A percentile compares a stretch with the other conserved stretches of the same genome.
Conservation (phyloP, 1,140 invertebrate species). For the Doryteuthis pealeii region DNA sequence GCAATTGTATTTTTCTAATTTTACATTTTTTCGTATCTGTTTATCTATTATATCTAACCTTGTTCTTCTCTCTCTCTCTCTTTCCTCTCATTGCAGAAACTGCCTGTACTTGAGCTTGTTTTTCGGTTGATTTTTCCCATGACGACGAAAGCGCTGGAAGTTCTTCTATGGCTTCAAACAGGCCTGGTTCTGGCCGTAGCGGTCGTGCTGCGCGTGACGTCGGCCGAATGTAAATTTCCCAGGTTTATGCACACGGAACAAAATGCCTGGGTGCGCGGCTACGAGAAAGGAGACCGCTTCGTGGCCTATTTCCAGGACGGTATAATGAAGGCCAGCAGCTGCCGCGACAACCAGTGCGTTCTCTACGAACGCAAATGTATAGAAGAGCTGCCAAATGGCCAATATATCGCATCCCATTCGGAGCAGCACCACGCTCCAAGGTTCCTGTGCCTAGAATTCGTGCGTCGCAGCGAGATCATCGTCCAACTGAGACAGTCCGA, state of each 20-base stretch:
- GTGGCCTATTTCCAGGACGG: slow-evolving; percentile 7
- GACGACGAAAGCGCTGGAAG: slow-evolving; percentile 3
- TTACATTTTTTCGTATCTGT: not conserved
- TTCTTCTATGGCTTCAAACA: not conserved
- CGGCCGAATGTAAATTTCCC: slow-evolving; percentile 11
- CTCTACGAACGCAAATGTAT: slow-evolving; percentile 1
- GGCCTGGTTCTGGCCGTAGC: slow-evolving; percentile 4
- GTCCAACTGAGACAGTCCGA: slow-evolving; percentile 5
- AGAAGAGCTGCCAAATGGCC: not conserved
- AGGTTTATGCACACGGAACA: slow-evolving; percentile 11
- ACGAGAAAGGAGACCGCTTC: slow-evolving; percentile 8
- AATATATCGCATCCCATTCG: not conserved
- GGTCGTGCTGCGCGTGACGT: slow-evolving; percentile 1
- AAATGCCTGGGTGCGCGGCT: slow-evolving; percentile 1
- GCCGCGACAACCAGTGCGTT: not conserved
- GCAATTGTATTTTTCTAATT: not conserved
- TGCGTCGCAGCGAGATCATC: slow-evolving; percentile 7
- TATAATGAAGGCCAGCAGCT: slow-evolving; percentile 11
- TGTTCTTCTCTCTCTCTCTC: not conserved
- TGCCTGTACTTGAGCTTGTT: not conserved
- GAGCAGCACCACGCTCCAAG: not conserved
- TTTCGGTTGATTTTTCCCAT: not conserved
- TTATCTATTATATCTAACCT: not conserved
- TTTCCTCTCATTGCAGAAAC: not conserved
- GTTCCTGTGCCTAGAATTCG: slow-evolving; percentile 6